A percentile compares a stretch with the other conserved stretches of the same genome.
These are phyloP conservation scores for Pangasius macronema DNA, from an alignment of 2,797 vertebrate genomes.

Conservation along the genomic window DNA sequence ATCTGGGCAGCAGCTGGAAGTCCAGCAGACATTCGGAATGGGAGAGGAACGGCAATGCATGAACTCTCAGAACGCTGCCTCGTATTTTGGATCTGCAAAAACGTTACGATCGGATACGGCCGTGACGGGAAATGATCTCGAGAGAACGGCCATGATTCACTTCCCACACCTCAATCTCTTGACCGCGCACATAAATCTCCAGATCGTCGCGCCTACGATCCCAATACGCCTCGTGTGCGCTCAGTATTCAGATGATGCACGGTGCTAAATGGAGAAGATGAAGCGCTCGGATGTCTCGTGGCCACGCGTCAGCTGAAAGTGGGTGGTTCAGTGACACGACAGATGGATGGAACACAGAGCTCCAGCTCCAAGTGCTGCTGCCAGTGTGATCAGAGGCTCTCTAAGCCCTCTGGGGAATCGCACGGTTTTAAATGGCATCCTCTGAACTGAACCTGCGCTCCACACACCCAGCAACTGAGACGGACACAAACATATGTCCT, in stretches of 20 bases:
- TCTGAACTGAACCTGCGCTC: background rate
- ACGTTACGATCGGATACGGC: background rate
- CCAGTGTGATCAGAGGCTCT: slow-evolving; percentile 4
- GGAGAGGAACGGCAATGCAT: too few relatives aligned
- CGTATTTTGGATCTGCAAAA: background rate
- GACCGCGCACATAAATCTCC: slow-evolving; percentile 2
- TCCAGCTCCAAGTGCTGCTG: background rate
- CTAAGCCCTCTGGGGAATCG: background rate
- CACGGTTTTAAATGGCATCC: background rate
- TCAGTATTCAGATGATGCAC: background rate
- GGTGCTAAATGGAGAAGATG: background rate
- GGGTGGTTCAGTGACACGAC: background rate
- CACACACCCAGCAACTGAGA: background rate
- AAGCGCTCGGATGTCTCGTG: background rate
- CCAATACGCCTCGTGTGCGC: background rate
- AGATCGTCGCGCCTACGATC: background rate
- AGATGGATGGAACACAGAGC: slow-evolving; percentile 26
- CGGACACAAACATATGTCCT: background rate
- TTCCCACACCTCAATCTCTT: background rate
- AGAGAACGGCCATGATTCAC: background rate
- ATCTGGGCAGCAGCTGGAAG: slow-evolving; percentile 64
- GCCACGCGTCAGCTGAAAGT: slow-evolving; percentile 9
- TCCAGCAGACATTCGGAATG: background rate
- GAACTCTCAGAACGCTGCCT: background rate
- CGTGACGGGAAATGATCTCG: background rate